phyloP scores from a whole-genome alignment of 2,888 invertebrate species.

The Diaphora mendica region DNA sequence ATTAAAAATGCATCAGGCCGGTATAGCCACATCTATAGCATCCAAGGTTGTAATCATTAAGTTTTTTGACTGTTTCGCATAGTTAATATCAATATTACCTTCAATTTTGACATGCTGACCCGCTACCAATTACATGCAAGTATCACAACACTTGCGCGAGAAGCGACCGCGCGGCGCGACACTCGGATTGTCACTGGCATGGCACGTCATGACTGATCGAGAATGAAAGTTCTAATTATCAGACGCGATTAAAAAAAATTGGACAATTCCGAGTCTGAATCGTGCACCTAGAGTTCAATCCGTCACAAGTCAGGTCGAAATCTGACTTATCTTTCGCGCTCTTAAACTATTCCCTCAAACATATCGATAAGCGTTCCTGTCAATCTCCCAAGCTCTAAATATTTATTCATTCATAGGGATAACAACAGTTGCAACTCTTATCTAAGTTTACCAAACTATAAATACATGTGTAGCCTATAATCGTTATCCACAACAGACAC shows the following conservation, averaged over 20 bases:
- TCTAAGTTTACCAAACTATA: no score
- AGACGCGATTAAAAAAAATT: conserved; percentile 37
- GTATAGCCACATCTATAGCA: conserved; percentile 18
- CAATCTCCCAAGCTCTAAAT: not conserved
- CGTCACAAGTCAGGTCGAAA: not conserved
- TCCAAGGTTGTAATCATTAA: conserved; percentile 45
- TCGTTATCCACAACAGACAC: no score
- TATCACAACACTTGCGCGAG: conserved; percentile 51
- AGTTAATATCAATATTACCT: conserved; percentile 68
- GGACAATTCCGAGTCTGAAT: conserved; percentile 7
- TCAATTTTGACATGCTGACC: conserved; percentile 75
- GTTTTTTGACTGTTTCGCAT: conserved; percentile 45
- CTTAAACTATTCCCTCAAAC: not conserved
- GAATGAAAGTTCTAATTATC: conserved; percentile 49
- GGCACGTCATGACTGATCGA: conserved; percentile 31
- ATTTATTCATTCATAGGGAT: no score
- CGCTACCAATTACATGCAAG: conserved; percentile 48
- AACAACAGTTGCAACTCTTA: no score
- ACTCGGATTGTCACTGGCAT: conserved; percentile 45
- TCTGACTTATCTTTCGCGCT: not conserved
- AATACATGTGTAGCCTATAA: no score
- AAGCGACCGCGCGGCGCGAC: conserved; percentile 44
- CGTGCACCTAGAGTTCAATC: not conserved
- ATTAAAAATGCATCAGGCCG: conserved; percentile 44
- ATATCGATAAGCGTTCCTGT: not conserved